A percentile compares a stretch with the other conserved stretches of the same genome.
phyloP scores from a whole-genome alignment of 2,797 vertebrate species.

The Acanthurus leucopareius region DNA sequence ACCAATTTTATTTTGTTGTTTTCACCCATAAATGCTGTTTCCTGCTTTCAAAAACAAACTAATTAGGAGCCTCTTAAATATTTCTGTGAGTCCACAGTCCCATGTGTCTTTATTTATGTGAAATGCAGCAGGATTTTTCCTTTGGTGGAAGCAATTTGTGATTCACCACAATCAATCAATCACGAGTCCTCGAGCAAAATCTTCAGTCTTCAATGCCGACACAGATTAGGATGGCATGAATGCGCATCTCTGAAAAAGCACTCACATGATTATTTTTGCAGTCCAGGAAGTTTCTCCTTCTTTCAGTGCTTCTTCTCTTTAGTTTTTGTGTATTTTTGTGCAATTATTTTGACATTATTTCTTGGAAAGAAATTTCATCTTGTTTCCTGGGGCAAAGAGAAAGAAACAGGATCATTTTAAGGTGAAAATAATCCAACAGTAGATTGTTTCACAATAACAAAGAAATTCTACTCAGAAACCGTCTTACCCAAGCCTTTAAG shows the following conservation, averaged over 20 bases:
- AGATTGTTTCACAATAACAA: background rate
- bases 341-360: conserved; percentile 80
- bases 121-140: conserved; percentile 34
- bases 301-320: conserved; percentile 11
- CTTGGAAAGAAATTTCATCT: conserved; percentile 98
- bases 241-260: background rate
- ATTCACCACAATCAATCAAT: background rate
- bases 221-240: background rate
- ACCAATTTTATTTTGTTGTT: background rate
- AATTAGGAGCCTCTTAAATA: background rate
- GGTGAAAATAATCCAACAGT: background rate
- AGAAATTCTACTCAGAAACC: background rate
- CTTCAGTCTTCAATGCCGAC: background rate
- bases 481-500: conserved; percentile 95
- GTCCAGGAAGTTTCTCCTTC: conserved; percentile 6
- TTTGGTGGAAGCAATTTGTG: background rate
- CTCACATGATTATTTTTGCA: background rate
- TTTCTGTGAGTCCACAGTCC: background rate
- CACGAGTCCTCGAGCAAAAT: conserved; percentile 6
- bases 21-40: background rate
- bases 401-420: conserved; percentile 1
- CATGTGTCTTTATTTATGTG: conserved; percentile 14
- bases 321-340: background rate
- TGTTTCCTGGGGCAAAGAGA: conserved; percentile 88
- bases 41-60: background rate